Percentiles rank a stretch among this genome's conserved stretches.
These are phyloP conservation scores for Diglossa cyanea DNA, from an alignment of 2,797 vertebrate species.

Conservation along the genomic window DNA sequence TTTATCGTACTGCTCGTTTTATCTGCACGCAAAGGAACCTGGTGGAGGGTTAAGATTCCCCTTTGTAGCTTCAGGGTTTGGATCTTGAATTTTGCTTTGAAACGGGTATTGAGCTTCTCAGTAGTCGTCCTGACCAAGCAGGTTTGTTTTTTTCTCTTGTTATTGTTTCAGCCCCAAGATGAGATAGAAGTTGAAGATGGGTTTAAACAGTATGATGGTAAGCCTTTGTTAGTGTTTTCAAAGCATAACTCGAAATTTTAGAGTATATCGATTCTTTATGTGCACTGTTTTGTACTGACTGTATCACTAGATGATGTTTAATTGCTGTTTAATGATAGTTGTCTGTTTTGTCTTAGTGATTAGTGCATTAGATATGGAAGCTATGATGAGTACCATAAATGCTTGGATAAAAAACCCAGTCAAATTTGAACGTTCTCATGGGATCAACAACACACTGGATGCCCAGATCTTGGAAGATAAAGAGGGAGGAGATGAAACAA, in stretches of 20 bases:
- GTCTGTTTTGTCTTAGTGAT: constrained; percentile 76
- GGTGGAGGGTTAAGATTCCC: neutral
- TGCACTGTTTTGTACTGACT: neutral
- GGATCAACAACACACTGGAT: constrained; percentile 85
- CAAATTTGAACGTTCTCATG: constrained; percentile 93
- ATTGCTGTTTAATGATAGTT: neutral
- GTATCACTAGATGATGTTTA: neutral
- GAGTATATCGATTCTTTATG: neutral
- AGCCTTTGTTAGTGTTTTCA: constrained; percentile 71
- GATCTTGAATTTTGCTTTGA: neutral
- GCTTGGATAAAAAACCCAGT: constrained; percentile 89
- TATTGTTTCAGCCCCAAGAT: constrained; percentile 91
- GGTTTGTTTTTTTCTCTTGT: constrained; percentile 72
- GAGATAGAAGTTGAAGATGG: constrained; percentile 94
- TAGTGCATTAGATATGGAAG: constrained; percentile 89
- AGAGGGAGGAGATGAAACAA: constrained; percentile 69
- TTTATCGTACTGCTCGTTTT: neutral
- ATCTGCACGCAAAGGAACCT: neutral
- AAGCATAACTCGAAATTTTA: neutral
- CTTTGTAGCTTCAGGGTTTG: neutral
- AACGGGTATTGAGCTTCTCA: neutral
- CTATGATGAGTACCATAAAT: constrained; percentile 91
- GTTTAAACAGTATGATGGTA: constrained; percentile 97
- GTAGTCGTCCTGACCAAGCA: neutral
- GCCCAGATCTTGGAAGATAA: constrained; percentile 73